Base-by-base conservation (phyloP, 2,113 vertebrate species). In the Acrocephalus arundinaceus region DNA sequence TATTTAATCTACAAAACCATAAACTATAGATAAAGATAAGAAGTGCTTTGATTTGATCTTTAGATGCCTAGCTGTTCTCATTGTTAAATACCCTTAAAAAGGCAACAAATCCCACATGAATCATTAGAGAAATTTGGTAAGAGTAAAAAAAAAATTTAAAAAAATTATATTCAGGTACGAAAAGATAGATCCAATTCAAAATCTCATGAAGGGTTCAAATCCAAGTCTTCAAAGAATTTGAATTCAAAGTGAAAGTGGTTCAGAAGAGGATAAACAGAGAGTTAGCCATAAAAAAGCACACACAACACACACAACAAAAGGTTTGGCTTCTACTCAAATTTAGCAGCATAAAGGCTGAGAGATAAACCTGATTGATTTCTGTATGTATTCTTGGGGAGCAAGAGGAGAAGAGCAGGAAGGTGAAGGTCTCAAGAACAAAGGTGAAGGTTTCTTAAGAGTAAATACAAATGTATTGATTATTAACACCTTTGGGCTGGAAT, bases 291-390 rank as follows among this genome's bases (percentile, higher is more conserved):
- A 15, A 70, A 89, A 58, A 51, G 2, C 14, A 5, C 14, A 49
- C 5, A 22, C 8, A 23, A 15, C 33, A 52, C 5, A 41, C 15
- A 62, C 0, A 4, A 5, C 27, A 28, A 79, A 48, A n/a, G 0
- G 6, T 70, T 77, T 78, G 54, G 8, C 9, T 85, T 81, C 19
- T 57, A 45, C 24, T 87, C 24, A 83, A n/a, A 68, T 35, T 28
- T 41, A 54, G 15, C 11, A 45, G 17, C n/a, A n/a, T 37, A 78
- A 87, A 67, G 24, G 15, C 18, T 51, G 39, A 86, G 66, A 58
- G 30, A 85, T 5, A 76, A 83, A 65, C 23, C 15, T 80, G 63
- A 35, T 9, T 80, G 41, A 43, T 61, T 39, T 83, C 28, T 51
- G 6, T 27, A n/a, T 12, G 30, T 80, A 24, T 33, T 65, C 23